Evolutionary conservation across 2,888 invertebrate genomes (phyloP), one percentile per base, ranked within the genome.

Genomic region (Disparrhopalites patrizii): DNA sequence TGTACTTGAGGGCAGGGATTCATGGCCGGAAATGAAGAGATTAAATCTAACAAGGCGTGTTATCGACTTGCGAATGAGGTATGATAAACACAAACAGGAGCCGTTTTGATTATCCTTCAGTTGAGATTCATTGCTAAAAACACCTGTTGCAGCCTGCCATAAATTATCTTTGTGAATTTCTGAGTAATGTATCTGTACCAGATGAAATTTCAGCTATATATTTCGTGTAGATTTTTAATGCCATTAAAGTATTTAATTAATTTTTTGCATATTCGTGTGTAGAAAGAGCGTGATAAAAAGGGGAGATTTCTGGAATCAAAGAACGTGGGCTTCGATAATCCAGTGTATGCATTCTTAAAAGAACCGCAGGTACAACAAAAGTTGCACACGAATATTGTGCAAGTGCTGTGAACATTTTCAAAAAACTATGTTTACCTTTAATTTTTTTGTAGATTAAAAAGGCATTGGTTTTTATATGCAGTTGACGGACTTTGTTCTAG

Each of bases 401-500:
- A n/a, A n/a, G n/a, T n/a, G n/a, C n/a, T n/a, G n/a, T n/a, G n/a
- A n/a, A n/a, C n/a, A n/a, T n/a, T n/a, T n/a, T n/a, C 25, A 25
- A 43, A 10, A n/a, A 43, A n/a, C 20, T 43, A 18, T 43, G n/a
- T 18, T 43, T 20, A 27, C 25, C 13, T 2, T 51, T 20, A 27
- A 51, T 47, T 8, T 51, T 51, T 15, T 20, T 51, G 25, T 51
- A 10, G 23, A 10, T 47, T n/a, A n/a, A n/a, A n/a, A n/a, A n/a
- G 47, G 18, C 8, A 28, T n/a, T 52, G 28, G 28, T 36, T 30
- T n/a, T 20, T 8, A 7, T 20, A 36, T 36, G 25, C n/a, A 64
- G 64, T 18, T 64, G n/a, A 64, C 64, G 25, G 64, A 64, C 18
- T 64, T 64, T 54, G 55, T 64, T n/a, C 28, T 64, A 40, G 56